These are phyloP conservation scores for Drosophila mimica DNA, from an alignment of 2,888 invertebrate species.

Conservation along the genomic window DNA sequence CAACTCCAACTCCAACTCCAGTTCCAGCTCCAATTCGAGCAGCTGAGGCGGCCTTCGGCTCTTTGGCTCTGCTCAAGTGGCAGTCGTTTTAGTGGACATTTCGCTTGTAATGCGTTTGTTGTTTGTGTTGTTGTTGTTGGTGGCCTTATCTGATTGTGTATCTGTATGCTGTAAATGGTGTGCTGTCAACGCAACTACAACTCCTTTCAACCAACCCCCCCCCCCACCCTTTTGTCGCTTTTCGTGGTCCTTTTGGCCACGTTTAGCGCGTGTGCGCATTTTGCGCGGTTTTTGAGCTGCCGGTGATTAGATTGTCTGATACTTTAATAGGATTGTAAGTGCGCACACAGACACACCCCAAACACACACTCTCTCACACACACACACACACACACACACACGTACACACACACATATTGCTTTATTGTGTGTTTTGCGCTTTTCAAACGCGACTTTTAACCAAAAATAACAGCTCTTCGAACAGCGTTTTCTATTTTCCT, in stretches of 20 bases:
- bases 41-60: slow-evolving; percentile 19
- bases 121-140: slow-evolving; percentile 43
- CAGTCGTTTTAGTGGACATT: slow-evolving; percentile 73
- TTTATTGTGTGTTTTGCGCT: slow-evolving; percentile 28
- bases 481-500: slow-evolving; percentile 10
- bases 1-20: background rate
- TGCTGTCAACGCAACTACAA: slow-evolving; percentile 61
- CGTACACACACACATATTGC: background rate
- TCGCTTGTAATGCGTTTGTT: slow-evolving; percentile 69
- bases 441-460: slow-evolving; percentile 26
- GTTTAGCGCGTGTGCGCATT: slow-evolving; percentile 66
- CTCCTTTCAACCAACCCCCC: slow-evolving; percentile 9
- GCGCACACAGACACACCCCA: slow-evolving; percentile 40
- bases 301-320: slow-evolving; percentile 79
- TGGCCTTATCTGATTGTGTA: slow-evolving; percentile 72
- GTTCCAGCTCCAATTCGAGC: background rate
- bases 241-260: slow-evolving; percentile 61
- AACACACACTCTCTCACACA: slow-evolving; percentile 3
- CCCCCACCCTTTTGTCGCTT: slow-evolving; percentile 4
- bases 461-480: slow-evolving; percentile 18
- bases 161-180: slow-evolving; percentile 51
- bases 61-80: slow-evolving; percentile 31
- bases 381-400: slow-evolving; percentile 9
- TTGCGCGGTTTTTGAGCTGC: slow-evolving; percentile 75
- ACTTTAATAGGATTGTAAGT: slow-evolving; percentile 77